A percentile compares a stretch with the other conserved stretches of the same genome.
These are phyloP conservation scores for Bombus turneri DNA, from an alignment of 1,140 invertebrate genomes.

Conservation along the genomic window DNA sequence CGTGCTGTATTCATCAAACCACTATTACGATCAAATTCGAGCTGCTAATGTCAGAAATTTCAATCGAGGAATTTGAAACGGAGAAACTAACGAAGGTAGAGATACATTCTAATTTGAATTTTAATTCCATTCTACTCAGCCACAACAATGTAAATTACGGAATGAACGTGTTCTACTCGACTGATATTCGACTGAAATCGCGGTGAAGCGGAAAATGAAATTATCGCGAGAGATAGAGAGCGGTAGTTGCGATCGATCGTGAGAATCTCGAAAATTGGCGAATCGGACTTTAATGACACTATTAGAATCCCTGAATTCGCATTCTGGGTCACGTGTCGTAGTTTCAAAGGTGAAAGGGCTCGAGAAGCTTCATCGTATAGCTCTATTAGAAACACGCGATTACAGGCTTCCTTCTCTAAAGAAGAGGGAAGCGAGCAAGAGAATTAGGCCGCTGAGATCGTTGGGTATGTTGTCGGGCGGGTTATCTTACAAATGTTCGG, in stretches of 20 bases:
- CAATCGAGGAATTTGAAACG: background rate
- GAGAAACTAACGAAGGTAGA: background rate
- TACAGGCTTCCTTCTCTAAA: conserved; percentile 32
- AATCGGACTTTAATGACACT: conserved; percentile 20
- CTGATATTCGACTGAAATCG: background rate
- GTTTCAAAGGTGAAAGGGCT: conserved; percentile 60
- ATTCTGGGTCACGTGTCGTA: conserved; percentile 59
- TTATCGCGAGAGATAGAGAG: background rate
- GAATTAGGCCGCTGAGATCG: conserved; percentile 67
- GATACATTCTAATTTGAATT: background rate
- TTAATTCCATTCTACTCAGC: background rate
- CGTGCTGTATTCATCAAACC: background rate
- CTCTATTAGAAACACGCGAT: conserved; percentile 65
- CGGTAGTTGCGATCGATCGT: background rate
- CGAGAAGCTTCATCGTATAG: conserved; percentile 44
- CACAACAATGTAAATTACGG: background rate
- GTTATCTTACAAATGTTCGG: conserved; percentile 71
- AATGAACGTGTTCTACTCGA: background rate
- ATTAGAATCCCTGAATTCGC: conserved; percentile 49
- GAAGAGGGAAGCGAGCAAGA: conserved; percentile 28
- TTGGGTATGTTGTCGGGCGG: conserved; percentile 67
- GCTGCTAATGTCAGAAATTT: background rate
- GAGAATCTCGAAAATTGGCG: conserved; percentile 34
- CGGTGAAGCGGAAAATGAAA: background rate
- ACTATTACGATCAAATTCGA: background rate